Base-by-base conservation (phyloP, 2,888 invertebrate genomes). In the Lypha dubia region DNA sequence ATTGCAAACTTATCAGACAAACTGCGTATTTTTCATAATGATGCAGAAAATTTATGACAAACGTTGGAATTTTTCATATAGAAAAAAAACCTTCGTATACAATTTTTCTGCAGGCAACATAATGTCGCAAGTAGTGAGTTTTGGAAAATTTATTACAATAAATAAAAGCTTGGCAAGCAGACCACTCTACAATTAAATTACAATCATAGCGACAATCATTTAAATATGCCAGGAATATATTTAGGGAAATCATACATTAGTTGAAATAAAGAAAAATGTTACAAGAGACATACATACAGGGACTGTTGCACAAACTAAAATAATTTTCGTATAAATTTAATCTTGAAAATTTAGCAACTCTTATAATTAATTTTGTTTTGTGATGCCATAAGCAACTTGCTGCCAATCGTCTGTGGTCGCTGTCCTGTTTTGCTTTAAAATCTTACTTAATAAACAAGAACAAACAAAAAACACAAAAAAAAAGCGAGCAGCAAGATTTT, bases 21-120 rank as follows among this genome's bases (percentile, higher is more conserved):
- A 6, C 44, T 44, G n/a, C 46, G 76, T 24, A 8, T 7, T 17
- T 85, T 56, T 86, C 84, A 87, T 87, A 88, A 86, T 87, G 86
- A 86, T 87, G 86, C 86, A 87, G 88, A 87, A 87, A 87, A 88
- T 88, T 87, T 88, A 87, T 87, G 88, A 86, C 88, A 88, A 87
- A 84, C 86, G 73, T 70, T 75, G 44, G 24, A 62, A 44, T 41
- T 58, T 75, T 35, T 65, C 46, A 41, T 56, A 46, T 49, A 53
- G 38, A 65, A 32, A 49, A 41, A 67, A 70, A 71, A 75, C 11
- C 11, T 51, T 65, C 17, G 11, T 51, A 70, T 53, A 71, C 24
- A 56, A 62, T 56, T 28, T n/a, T 70, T 73, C 44, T 22, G 7
- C 41, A 46, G 38, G 67, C 28, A 63, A 49, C 58, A 32, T 60